Conservation (phyloP, 2,113 vertebrate species). For the Boulengeromyrus knoepffleri region DNA sequence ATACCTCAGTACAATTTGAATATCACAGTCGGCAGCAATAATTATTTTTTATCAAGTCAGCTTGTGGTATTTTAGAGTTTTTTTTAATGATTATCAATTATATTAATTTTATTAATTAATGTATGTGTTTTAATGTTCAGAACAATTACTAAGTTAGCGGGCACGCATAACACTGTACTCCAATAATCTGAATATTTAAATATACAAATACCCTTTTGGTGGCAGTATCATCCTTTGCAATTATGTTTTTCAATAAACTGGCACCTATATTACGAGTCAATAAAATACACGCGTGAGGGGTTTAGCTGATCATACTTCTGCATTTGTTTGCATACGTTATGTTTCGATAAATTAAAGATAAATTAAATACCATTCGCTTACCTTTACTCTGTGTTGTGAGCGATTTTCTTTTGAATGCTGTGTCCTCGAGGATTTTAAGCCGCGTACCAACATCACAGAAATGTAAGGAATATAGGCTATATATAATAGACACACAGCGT, state of each 20-base stretch:
- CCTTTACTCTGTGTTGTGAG: not conserved
- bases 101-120: not conserved
- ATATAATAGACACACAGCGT: not conserved
- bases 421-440: not conserved
- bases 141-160: not conserved
- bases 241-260: not conserved
- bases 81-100: not conserved
- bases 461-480: not conserved
- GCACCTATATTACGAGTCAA: not conserved
- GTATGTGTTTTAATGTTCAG: not conserved
- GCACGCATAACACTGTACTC: not conserved
- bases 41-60: not conserved
- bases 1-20: not conserved
- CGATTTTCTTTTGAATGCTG: not conserved
- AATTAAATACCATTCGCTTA: not conserved
- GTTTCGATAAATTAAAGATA: not conserved
- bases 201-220: constrained; percentile 1
- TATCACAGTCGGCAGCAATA: not conserved
- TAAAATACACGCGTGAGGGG: not conserved
- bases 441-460: not conserved
- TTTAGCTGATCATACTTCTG: not conserved
- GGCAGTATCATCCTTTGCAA: not conserved
- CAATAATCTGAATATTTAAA: not conserved
- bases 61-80: not conserved
- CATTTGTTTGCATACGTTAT: not conserved